phyloP scores from a whole-genome alignment of 2,797 vertebrate genomes.

The Labroides dimidiatus region DNA sequence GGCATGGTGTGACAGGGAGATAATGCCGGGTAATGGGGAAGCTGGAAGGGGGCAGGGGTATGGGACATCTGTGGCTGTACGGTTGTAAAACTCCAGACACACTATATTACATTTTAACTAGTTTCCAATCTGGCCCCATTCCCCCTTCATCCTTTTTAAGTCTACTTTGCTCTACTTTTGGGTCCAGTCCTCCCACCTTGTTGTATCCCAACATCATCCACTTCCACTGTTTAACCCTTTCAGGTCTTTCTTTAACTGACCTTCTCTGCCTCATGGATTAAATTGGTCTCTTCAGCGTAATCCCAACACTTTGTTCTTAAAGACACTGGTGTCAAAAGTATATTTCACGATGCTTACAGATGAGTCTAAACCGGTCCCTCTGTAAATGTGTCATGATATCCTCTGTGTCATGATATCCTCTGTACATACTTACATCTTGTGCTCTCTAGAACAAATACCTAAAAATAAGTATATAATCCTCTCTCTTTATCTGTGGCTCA shows the following conservation, averaged over 20 bases:
- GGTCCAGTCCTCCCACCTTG: constrained; percentile 4
- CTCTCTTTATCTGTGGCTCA: constrained; percentile 31
- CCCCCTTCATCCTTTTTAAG: constrained; percentile 22
- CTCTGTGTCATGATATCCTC: background rate
- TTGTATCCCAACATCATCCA: constrained; percentile 7
- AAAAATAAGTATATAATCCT: constrained; percentile 11
- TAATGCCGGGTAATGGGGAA: constrained; percentile 59
- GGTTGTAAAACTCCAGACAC: constrained; percentile 44
- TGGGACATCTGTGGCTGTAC: constrained; percentile 60
- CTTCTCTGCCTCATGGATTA: constrained; percentile 36
- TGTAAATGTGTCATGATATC: no score
- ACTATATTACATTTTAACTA: constrained; percentile 23
- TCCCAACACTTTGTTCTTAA: constrained; percentile 41
- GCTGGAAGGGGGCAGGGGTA: constrained; percentile 34
- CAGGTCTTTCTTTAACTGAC: constrained; percentile 38
- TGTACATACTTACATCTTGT: background rate
- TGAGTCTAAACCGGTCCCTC: constrained; percentile 14
- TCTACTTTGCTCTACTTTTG: constrained; percentile 8
- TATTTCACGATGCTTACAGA: constrained; percentile 22
- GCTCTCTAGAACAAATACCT: no score
- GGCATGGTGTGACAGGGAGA: constrained; percentile 69
- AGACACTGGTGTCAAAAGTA: constrained; percentile 54
- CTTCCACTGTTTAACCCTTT: constrained; percentile 19
- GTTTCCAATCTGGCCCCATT: constrained; percentile 44
- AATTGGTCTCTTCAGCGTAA: constrained; percentile 47